These are phyloP conservation scores for Agrotis clavis DNA, from an alignment of 2,888 invertebrate species.

Conservation along the genomic window DNA sequence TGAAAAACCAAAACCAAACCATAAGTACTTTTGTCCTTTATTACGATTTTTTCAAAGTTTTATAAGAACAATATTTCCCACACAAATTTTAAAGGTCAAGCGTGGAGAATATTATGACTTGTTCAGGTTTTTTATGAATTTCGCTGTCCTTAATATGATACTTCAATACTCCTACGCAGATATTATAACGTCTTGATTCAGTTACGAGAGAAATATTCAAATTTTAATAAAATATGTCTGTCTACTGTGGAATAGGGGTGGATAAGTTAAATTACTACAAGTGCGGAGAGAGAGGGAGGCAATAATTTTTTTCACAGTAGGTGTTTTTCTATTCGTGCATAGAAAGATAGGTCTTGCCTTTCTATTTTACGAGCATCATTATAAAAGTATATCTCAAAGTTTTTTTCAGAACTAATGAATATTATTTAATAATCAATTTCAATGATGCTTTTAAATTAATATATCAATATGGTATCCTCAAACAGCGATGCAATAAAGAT, in stretches of 20 bases:
- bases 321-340: too few species aligned
- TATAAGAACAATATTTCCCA: slow-evolving; percentile 2
- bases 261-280: not conserved
- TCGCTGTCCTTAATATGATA: not conserved
- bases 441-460: too few species aligned
- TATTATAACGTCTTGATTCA: not conserved
- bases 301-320: too few species aligned
- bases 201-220: not conserved
- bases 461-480: too few species aligned
- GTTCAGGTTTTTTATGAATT: not conserved
- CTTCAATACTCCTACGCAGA: slow-evolving; percentile 7
- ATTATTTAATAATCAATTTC: too few species aligned
- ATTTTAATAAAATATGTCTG: not conserved
- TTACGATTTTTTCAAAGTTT: slow-evolving; percentile 6
- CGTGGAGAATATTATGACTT: not conserved
- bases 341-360: too few species aligned
- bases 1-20: not conserved
- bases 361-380: too few species aligned
- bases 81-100: slow-evolving; percentile 42
- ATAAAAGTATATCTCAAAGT: too few species aligned
- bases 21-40: too few species aligned
- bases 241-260: too few species aligned
- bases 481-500: not conserved
- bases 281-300: too few species aligned
- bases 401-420: too few species aligned